Base-by-base conservation (phyloP, 2,888 invertebrate species). In the Colostygia pectinataria region DNA sequence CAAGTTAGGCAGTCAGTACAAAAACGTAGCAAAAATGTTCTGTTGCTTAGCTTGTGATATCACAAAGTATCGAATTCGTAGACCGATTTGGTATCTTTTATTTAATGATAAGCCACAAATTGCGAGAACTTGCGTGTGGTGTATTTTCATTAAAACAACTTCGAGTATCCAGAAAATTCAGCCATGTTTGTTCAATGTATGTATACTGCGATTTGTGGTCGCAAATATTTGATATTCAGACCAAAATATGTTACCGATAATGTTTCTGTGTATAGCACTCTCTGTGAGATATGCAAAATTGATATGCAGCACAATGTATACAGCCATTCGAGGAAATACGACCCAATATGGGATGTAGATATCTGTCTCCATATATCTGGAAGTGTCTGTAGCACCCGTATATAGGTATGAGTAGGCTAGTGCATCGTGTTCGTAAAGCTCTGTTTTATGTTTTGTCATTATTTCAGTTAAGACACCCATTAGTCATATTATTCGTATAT, bases 331-430 rank as follows among this genome's bases (percentile, higher is more conserved):
- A 55, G 61, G 58, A 61, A 61, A 61, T 61, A 61, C 61, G 56
- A 61, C 61, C 61, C 61, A 59, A 59, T 61, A 61, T 58, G 61
- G 61, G 47, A 53, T 56, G 61, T 47, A 44, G 55, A 57, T 61
- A 61, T 61, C 61, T 61, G 61, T 61, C 56, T 61, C 58, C 58
- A 61, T 61, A 61, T 61, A 61, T 61, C 61, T 61, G 51, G 46
- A 51, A 50, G 49, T 47, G 48, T 55, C 46, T 56, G 54, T 53
- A 44, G 51, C 39, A 42, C 28, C 51, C 47, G 52, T 50, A 55
- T 56, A 48, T 60, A 56, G 55, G 40, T 57, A 49, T 41, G 53
- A 34, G 45, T 51, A 37, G 45, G 53, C 49, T 53, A 49, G 53
- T 49, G 53, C 53, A 42, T 53, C 45, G 45, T 45, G 45, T 46